Conservation (phyloP, 2,888 invertebrate genomes). For the Sturmia bella region DNA sequence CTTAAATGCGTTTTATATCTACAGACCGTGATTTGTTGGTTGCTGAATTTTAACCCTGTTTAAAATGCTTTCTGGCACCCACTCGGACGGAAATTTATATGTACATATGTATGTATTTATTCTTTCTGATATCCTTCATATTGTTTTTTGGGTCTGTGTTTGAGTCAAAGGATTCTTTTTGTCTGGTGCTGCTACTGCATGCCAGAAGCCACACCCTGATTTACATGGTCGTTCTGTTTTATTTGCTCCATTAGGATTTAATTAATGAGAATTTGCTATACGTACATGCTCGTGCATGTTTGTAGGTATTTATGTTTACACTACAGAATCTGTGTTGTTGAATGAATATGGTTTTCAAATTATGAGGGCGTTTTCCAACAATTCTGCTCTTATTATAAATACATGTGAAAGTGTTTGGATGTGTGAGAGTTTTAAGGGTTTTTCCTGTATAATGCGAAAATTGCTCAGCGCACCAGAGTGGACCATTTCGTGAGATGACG, state of each 20-base stretch:
- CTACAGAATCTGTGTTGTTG: too few species aligned
- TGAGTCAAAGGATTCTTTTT: conserved; percentile 38
- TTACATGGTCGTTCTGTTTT: conserved; percentile 50
- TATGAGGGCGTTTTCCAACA: too few species aligned
- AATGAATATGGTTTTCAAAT: too few species aligned
- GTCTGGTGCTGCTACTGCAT: conserved; percentile 12
- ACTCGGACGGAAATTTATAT: background rate
- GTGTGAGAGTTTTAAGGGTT: too few species aligned
- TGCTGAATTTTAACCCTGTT: conserved; percentile 38
- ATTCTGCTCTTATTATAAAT: too few species aligned
- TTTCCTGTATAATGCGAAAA: too few species aligned
- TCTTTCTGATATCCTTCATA: conserved; percentile 46
- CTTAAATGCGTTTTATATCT: conserved; percentile 43
- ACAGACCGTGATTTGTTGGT: conserved; percentile 58
- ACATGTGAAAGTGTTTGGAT: too few species aligned
- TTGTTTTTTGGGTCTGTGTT: conserved; percentile 24
- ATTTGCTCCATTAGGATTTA: conserved; percentile 63
- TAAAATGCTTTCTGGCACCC: conserved; percentile 16
- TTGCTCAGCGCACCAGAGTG: too few species aligned
- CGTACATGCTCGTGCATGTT: conserved; percentile 8
- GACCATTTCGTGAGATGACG: too few species aligned
- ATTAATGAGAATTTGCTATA: background rate
- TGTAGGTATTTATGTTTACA: conserved; percentile 16
- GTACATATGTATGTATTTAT: too few species aligned
- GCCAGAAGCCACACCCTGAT: conserved; percentile 65